Evolutionary conservation across 2,113 vertebrate species (phyloP).

Genomic region (Tor tambroides): DNA sequence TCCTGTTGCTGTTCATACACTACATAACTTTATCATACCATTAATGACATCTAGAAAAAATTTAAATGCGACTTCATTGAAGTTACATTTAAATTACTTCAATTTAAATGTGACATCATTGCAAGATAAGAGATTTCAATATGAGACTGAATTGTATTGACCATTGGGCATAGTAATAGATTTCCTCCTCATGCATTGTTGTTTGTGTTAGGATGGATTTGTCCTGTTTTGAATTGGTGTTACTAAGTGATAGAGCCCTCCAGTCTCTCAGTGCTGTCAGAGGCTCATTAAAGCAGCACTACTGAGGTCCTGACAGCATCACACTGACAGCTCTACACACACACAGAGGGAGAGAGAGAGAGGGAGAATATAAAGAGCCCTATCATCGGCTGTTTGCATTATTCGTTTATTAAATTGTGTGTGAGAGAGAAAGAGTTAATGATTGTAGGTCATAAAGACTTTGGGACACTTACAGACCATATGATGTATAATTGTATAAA

Average conservation of each 20-base stretch:
- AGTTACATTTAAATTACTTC: no score
- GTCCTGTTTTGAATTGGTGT: constrained; percentile 33
- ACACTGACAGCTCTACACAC: constrained; percentile 19
- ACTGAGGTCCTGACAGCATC: constrained; percentile 22
- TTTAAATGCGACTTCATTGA: no score
- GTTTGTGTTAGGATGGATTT: constrained; percentile 1
- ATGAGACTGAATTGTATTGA: not conserved
- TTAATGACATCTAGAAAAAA: no score
- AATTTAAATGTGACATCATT: no score
- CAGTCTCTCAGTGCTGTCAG: constrained; percentile 34
- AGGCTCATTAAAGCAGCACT: constrained; percentile 49
- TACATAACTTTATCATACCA: no score
- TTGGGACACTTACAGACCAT: not conserved
- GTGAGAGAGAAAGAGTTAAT: constrained; percentile 3
- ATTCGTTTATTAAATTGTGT: not conserved
- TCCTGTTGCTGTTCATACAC: not conserved
- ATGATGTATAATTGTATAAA: not conserved
- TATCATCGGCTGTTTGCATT: not conserved
- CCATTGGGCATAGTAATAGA: constrained; percentile 1
- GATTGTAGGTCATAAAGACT: not conserved
- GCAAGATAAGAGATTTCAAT: no score
- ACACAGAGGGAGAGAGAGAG: not conserved
- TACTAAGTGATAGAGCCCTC: constrained; percentile 13
- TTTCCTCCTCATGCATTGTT: constrained; percentile 2
- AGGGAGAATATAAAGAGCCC: not conserved